Evolutionary conservation across 2,797 vertebrate species (phyloP), one percentile per base, ranked within the genome.

Genomic region (Chiroxiphia lanceolata): DNA sequence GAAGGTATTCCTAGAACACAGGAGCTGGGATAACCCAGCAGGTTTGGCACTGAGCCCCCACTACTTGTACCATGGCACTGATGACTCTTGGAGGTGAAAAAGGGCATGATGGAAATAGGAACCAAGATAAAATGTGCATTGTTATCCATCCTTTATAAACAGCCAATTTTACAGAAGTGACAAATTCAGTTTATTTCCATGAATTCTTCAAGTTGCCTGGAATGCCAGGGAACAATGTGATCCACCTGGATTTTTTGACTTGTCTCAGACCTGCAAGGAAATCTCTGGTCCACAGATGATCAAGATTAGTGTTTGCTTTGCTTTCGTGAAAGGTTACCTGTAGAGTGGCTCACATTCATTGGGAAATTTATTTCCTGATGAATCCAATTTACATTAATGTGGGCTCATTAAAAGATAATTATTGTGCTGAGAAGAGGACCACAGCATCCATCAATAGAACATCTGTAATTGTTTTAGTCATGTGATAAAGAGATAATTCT

Each of bases 371-470:
- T 97, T 97, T 97, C 96, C 94, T 92, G 86, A 90, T 97, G 96
- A 97, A 97, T 97, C 95, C 94, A 96, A 97, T 98, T 98, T 98
- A 95, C 98, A 98, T 98, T 98, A 97, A 98, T 98, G 97, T 79
- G 71, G 94, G 96, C 97, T 98, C 98, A 98, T 98, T 98, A 98
- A 98, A 98, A 98, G 97, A 92, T 97, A 98, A 98, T 98, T 98
- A 98, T 95, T 94, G 80, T 95, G 86, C 89, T 90, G 95, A 95
- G 93, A 95, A 91, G 90, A 92, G 92, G 94, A 90, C 95, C 38
- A 56, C 87, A 83, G 93, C 90, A 95, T 91, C 87, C 90, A 96
- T 95, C 97, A 96, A 85, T 75, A 93, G 93, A 97, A 98, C 97
- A 98, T 97, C 97, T 98, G 98, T 96, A 98, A 93, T 97, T 97